These are phyloP conservation scores for Perognathus longimembris DNA, from an alignment of 2,113 vertebrate genomes.

Conservation along the genomic window DNA sequence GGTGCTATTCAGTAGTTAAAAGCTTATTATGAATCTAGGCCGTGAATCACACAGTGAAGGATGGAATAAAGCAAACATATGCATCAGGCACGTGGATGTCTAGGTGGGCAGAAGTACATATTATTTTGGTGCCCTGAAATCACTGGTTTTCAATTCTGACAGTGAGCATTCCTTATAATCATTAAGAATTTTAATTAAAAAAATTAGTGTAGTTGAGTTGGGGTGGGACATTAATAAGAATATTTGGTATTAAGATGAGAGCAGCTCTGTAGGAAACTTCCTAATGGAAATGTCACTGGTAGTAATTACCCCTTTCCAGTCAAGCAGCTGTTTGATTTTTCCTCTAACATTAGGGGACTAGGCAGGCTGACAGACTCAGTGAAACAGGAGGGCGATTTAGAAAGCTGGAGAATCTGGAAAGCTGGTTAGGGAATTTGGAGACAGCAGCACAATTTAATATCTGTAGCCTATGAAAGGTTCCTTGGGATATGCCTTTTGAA, in stretches of 20 bases:
- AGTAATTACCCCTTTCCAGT: slow-evolving; percentile 79
- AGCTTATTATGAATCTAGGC: no score
- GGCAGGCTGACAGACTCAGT: slow-evolving; percentile 50
- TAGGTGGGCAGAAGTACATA: neutral
- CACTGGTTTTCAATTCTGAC: slow-evolving; percentile 36
- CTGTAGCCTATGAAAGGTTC: slow-evolving; percentile 10
- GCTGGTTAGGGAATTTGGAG: slow-evolving; percentile 53
- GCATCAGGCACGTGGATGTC: neutral
- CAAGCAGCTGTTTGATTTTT: slow-evolving; percentile 78
- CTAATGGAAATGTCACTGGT: slow-evolving; percentile 82
- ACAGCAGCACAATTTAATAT: slow-evolving; percentile 23
- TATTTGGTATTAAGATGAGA: slow-evolving; percentile 81
- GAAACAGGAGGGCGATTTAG: slow-evolving; percentile 63
- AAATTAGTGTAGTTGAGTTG: slow-evolving; percentile 71
- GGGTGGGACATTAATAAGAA: slow-evolving; percentile 69
- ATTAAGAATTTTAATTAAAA: slow-evolving; percentile 75
- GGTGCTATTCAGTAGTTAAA: neutral
- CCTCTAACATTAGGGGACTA: slow-evolving; percentile 55
- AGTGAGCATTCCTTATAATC: slow-evolving; percentile 75
- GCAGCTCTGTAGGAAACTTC: slow-evolving; percentile 73
- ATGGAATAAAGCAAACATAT: neutral
- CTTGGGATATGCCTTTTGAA: neutral
- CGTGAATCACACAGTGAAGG: neutral
- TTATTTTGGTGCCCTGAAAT: neutral
- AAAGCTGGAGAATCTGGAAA: slow-evolving; percentile 56